phyloP scores from a whole-genome alignment of 2,797 vertebrate genomes.

The Petrocephalus schoutedeni region DNA sequence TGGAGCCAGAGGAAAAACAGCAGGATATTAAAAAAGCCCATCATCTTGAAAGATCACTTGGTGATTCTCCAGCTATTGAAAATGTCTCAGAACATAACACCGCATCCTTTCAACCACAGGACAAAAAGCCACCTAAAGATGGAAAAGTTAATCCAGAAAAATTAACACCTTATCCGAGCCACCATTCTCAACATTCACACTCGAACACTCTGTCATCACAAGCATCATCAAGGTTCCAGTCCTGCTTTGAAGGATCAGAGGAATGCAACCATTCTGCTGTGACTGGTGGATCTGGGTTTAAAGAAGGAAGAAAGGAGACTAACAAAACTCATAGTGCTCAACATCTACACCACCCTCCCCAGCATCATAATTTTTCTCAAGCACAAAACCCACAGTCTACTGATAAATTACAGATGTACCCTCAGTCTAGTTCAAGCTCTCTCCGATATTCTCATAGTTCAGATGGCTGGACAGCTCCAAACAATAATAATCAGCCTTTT shows the following conservation, averaged over 20 bases:
- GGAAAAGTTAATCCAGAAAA: conserved; percentile 46
- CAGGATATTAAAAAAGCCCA: conserved; percentile 39
- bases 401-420: conserved; percentile 63
- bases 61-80: conserved; percentile 43
- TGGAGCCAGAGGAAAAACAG: conserved; percentile 50
- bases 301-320: conserved; percentile 56
- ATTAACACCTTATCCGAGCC: conserved; percentile 44
- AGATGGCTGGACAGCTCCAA: conserved; percentile 60
- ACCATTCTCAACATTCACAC: conserved; percentile 32
- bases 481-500: conserved; percentile 54
- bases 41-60: conserved; percentile 49
- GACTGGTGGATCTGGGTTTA: conserved; percentile 57
- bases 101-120: conserved; percentile 43
- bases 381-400: conserved; percentile 36
- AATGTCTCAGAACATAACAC: conserved; percentile 48
- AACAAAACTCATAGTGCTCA: conserved; percentile 35
- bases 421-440: conserved; percentile 54
- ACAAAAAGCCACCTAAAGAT: conserved; percentile 42
- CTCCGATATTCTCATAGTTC: conserved; percentile 58
- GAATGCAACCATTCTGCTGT: conserved; percentile 45
- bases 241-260: conserved; percentile 62
- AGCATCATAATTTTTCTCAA: conserved; percentile 57
- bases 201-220: conserved; percentile 59
- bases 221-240: conserved; percentile 49
- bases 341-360: conserved; percentile 55